Base-by-base conservation (phyloP, 2,888 invertebrate genomes). In the Volucella bombylans region DNA sequence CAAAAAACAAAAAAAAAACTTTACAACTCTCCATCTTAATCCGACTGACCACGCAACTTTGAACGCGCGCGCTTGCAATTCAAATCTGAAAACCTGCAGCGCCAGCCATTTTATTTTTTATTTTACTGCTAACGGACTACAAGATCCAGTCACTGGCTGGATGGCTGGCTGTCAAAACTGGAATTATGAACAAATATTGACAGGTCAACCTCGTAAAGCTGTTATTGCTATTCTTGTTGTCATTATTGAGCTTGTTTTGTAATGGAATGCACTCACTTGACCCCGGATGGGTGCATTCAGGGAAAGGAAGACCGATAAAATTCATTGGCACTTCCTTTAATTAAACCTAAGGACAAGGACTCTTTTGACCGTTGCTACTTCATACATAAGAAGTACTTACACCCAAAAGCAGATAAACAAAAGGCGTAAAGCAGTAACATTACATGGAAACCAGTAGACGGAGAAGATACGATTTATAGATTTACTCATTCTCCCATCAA, bases 191-290 rank as follows among this genome's bases (percentile, higher is more conserved):
- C 43, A 45, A 73, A 47, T 67, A 81, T 80, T 80, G 81, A 73
- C 81, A 81, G 85, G 76, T 81, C 85, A 80, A 73, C 76, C 76
- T 81, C 80, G 74, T 67, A 52, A 41, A 39, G 45, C 62, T 73
- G 52, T 62, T 41, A 31, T 23, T 59, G 50, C n/a, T 43, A 10
- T 4, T 14, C 31, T 45, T 23, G 9, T 55, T 62, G 61, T 62
- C 49, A 61, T 52, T 39, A 23, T 9, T 14, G 8, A 39, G 14
- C 15, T 4, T 62, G 31, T 39, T 38, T 31, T 39, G 41, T 54
- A 31, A 31, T 31, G 31, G 50, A 54, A 18, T 68, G 74, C 61
- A 65, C 79, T 65, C 76, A 67, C 80, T 85, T 80, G 80, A 80
- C 80, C 74, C 77, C 39, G 41, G 50, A 38, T 50, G 61, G 55